A percentile compares a stretch with the other conserved stretches of the same genome.
Conservation (phyloP, 2,888 invertebrate genomes). For the Bugula neritina region DNA sequence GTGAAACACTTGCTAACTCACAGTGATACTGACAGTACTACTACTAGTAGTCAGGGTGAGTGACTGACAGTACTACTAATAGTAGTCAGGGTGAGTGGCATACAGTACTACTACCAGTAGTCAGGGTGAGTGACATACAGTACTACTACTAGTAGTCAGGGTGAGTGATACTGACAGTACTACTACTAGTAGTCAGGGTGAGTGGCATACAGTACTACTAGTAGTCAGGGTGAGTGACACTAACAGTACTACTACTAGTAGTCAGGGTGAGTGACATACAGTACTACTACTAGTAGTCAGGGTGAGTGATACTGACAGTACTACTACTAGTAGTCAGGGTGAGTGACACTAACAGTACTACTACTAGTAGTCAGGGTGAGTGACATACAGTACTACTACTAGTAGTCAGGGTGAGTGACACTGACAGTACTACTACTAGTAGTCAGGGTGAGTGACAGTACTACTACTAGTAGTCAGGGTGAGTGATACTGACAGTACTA, state of each 20-base stretch:
- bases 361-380: background rate
- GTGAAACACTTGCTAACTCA: background rate
- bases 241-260: background rate
- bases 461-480: no score
- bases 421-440: background rate
- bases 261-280: slow-evolving; percentile 9
- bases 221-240: slow-evolving; percentile 13
- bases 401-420: slow-evolving; percentile 9
- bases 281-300: background rate
- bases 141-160: background rate
- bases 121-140: slow-evolving; percentile 15
- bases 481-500: background rate
- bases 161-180: slow-evolving; percentile 9
- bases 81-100: slow-evolving; percentile 2
- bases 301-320: slow-evolving; percentile 15
- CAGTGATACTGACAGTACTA: background rate
- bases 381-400: background rate
- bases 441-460: slow-evolving; percentile 15
- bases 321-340: background rate
- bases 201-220: no score
- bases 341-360: background rate
- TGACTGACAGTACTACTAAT: background rate
- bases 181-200: background rate
- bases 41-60: background rate
- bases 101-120: background rate